These are phyloP conservation scores for Melanchra persicariae DNA, from an alignment of 2,888 invertebrate genomes.

Conservation along the genomic window DNA sequence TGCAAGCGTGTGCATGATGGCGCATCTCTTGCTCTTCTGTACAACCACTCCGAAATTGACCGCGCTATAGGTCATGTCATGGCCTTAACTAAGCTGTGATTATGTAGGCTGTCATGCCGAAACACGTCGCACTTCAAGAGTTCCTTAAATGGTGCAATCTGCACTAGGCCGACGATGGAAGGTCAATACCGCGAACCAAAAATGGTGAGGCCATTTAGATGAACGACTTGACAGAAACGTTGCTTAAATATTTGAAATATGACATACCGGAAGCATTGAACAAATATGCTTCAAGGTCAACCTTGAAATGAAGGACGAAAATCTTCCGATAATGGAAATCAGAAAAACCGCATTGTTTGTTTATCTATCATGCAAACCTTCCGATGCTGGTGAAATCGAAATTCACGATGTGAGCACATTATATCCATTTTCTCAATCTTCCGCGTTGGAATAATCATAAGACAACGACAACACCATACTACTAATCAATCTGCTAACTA, in stretches of 20 bases:
- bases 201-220: conserved; percentile 54
- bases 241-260: conserved; percentile 35
- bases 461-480: too few species aligned
- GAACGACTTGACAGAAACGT: conserved; percentile 41
- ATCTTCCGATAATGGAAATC: not conserved
- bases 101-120: conserved; percentile 61
- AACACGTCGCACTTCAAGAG: conserved; percentile 51
- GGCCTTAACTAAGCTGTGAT: conserved; percentile 54
- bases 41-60: not conserved
- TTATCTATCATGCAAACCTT: not conserved
- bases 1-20: not conserved
- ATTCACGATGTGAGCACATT: too few species aligned
- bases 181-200: conserved; percentile 67
- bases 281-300: conserved; percentile 2
- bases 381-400: not conserved
- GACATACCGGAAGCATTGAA: conserved; percentile 18
- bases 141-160: conserved; percentile 64
- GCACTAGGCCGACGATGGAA: conserved; percentile 62
- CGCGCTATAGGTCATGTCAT: not conserved
- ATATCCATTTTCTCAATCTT: too few species aligned
- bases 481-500: not conserved
- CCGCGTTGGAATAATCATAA: too few species aligned
- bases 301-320: not conserved
- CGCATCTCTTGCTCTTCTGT: not conserved
- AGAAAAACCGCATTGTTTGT: not conserved